Base-by-base conservation (phyloP, 2,797 vertebrate species). In the Molossus molossus region DNA sequence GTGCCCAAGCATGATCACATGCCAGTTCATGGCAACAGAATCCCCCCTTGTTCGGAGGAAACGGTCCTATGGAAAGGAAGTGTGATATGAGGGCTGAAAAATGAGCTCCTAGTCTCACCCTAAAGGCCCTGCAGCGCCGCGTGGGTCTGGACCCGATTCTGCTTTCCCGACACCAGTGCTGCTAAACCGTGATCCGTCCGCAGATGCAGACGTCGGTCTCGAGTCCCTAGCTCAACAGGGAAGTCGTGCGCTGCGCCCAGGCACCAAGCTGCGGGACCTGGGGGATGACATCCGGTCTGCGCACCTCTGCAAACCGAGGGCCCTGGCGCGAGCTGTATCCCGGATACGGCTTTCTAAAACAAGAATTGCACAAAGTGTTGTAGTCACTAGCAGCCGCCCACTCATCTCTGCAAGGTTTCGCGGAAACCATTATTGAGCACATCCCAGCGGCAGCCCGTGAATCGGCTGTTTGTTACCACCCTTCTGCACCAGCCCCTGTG, bases 1-100 rank as follows among this genome's bases (percentile, higher is more conserved):
- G 2, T 11, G 25, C 9, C n/a, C 67, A 75, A n/a, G 4, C 29
- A 17, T 0, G 4, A 17, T 69, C 53, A 0, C 0, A 3, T 23
- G 33, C 45, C 69, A 48, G 13, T 80, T 57, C 21, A 6, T 1
- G 9, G 17, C 23, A 27, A 72, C 0, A 67, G 90, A 45, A 13
- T 69, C 86, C 17, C 13, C 3, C 14, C 50, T 84, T 29, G 53
- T 48, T 50, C 57, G 29, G 20, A 62, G 1, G 83, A 70, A 88
- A 87, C 0, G 2, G 73, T 86, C 17, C 37, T 58, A 3, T 10
- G n/a, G 65, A 93, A 93, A 81, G 91, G 21, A 76, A 82, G 10
- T 9, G 1, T 6, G n/a, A 83, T 48, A 62, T 8, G 29, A 84
- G 6, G 6, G 5, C 33, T 72, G 9, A 57, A 87, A 87, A 73